Percentiles rank a stretch among this genome's conserved stretches.
These are phyloP conservation scores for Aradophagus sp. DNA, from an alignment of 1,140 invertebrate genomes.

Conservation along the genomic window DNA sequence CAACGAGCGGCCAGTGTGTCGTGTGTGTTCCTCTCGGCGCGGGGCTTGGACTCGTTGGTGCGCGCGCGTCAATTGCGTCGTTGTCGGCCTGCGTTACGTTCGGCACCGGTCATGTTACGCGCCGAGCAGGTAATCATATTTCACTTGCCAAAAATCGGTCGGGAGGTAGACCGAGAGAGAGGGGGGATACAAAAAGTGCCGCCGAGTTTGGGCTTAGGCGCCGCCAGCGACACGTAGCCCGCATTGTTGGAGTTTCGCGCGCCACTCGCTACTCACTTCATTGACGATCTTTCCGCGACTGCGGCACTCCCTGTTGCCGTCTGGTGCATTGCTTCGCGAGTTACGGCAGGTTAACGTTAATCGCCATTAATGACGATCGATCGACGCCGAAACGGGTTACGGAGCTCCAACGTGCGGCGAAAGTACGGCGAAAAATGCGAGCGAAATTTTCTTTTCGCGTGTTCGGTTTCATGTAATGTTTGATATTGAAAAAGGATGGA, in stretches of 20 bases:
- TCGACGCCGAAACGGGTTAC: conserved; percentile 4
- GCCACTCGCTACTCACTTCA: conserved; percentile 26
- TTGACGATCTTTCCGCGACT: conserved; percentile 30
- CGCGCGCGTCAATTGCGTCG: conserved; percentile 25
- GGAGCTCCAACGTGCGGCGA: no score
- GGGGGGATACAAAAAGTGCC: no score
- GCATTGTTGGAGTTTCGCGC: conserved; percentile 13
- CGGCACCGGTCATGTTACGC: conserved; percentile 44
- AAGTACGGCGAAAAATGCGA: no score
- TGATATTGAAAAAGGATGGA: no score
- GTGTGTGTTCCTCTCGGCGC: conserved; percentile 33
- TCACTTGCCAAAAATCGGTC: no score
- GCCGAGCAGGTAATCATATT: conserved; percentile 33
- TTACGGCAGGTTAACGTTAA: conserved; percentile 3
- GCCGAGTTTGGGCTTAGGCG: no score
- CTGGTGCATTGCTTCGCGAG: conserved; percentile 5
- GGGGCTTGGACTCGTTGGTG: conserved; percentile 15
- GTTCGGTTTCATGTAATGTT: no score
- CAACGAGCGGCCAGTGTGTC: conserved; percentile 32
- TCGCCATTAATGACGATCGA: conserved; percentile 17
- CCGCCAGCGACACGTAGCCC: neutral
- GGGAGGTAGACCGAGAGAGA: no score
- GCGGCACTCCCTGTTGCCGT: conserved; percentile 30
- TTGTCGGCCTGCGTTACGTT: conserved; percentile 16
- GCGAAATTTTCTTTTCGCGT: no score